Evolutionary conservation across 92 coral and sea anemone species (phyloP).

Genomic region (Desmophyllum pertusum): DNA sequence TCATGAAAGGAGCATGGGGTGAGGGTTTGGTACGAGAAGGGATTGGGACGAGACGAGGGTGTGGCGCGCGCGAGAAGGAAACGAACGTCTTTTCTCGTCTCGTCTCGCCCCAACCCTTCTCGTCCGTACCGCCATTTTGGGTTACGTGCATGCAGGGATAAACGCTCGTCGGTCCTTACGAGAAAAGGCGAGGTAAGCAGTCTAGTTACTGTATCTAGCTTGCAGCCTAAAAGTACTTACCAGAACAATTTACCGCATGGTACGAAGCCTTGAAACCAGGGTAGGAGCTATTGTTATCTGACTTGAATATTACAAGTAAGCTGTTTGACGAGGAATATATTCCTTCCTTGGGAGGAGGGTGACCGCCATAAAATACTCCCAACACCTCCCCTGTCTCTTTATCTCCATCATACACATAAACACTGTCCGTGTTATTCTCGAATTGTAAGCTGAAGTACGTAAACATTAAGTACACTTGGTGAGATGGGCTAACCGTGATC

Average conservation of each 20-base stretch:
- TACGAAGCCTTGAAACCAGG: slow-evolving; percentile 33
- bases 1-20: no score
- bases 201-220: no score
- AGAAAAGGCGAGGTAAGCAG: no score
- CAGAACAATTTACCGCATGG: background rate
- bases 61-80: no score
- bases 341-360: slow-evolving; percentile 38
- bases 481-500: slow-evolving; percentile 43
- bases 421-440: slow-evolving; percentile 36
- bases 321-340: slow-evolving; percentile 43
- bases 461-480: slow-evolving; percentile 52
- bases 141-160: no score
- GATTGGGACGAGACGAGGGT: no score
- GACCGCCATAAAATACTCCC: slow-evolving; percentile 46
- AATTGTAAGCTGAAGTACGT: slow-evolving; percentile 48
- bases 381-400: slow-evolving; percentile 21
- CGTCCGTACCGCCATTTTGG: no score
- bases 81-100: no score
- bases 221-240: background rate
- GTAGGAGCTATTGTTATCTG: slow-evolving; percentile 12
- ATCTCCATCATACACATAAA: slow-evolving; percentile 49
- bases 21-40: no score
- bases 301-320: slow-evolving; percentile 56
- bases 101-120: no score
- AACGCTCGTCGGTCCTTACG: no score